Evolutionary conservation across 2,797 vertebrate genomes (phyloP).

Genomic region (Cirrhinus mrigala): DNA sequence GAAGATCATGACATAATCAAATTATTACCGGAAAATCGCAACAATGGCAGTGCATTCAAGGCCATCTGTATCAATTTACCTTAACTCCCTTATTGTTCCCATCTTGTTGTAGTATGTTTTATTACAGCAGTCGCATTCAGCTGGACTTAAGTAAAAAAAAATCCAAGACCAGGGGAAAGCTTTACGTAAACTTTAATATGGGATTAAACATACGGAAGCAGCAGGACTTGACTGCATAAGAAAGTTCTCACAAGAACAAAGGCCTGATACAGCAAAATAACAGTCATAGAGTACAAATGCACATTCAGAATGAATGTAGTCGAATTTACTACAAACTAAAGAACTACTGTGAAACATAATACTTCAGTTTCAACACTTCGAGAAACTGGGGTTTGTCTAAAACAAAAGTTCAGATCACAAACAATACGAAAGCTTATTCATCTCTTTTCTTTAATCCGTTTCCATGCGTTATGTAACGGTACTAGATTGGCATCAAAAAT

Average conservation of each 20-base stretch:
- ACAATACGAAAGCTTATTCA: conserved; percentile 45
- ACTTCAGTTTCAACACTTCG: conserved; percentile 55
- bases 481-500: conserved; percentile 36
- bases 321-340: conserved; percentile 58
- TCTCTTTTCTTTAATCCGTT: conserved; percentile 4
- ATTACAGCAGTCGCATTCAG: not conserved
- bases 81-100: not conserved
- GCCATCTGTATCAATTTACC: not conserved
- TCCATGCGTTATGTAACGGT: not conserved
- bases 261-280: conserved; percentile 66
- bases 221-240: conserved; percentile 63
- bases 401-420: conserved; percentile 41
- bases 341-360: conserved; percentile 60
- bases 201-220: conserved; percentile 70
- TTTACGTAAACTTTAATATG: conserved; percentile 70
- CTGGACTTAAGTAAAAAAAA: conserved; percentile 34
- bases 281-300: conserved; percentile 68
- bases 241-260: conserved; percentile 61
- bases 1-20: not conserved
- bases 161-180: conserved; percentile 46
- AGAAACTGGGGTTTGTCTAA: conserved; percentile 46
- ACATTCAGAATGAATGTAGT: conserved; percentile 76
- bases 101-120: not conserved
- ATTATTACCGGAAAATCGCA: not conserved
- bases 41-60: not conserved